These are phyloP conservation scores for Desmophyllum pertusum DNA, from an alignment of 92 coral and sea anemone species.

Conservation along the genomic window DNA sequence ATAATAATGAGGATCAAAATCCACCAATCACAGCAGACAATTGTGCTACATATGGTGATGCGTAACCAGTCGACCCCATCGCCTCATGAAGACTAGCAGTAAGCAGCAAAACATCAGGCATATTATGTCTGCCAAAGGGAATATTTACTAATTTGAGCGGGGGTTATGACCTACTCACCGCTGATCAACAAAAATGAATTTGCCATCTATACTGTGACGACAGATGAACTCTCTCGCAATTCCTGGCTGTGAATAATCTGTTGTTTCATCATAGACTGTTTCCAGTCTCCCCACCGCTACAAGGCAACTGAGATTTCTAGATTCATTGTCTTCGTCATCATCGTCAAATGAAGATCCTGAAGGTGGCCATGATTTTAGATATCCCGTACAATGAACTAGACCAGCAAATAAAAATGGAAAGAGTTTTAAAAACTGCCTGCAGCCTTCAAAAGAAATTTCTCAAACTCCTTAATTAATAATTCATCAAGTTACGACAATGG, in stretches of 20 bases:
- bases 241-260: conserved; percentile 75
- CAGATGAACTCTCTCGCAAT: conserved; percentile 76
- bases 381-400: conserved; percentile 86
- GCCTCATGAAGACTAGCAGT: too few relatives aligned
- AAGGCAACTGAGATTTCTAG: conserved; percentile 76
- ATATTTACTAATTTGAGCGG: too few relatives aligned
- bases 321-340: conserved; percentile 79
- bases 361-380: conserved; percentile 93
- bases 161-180: conserved; percentile 68
- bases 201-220: conserved; percentile 83
- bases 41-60: too few relatives aligned
- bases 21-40: too few relatives aligned
- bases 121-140: too few relatives aligned
- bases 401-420: not conserved
- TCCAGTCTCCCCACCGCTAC: conserved; percentile 85
- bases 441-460: not conserved
- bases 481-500: too few relatives aligned
- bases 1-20: too few relatives aligned
- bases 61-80: too few relatives aligned
- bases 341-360: conserved; percentile 62
- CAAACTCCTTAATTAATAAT: too few relatives aligned
- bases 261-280: conserved; percentile 67
- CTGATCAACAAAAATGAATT: conserved; percentile 76
- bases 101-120: too few relatives aligned
- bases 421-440: not conserved